Percentiles rank a stretch among this genome's conserved stretches.
These are phyloP conservation scores for Tautogolabrus adspersus DNA, from an alignment of 2,113 vertebrate genomes.

Conservation along the genomic window DNA sequence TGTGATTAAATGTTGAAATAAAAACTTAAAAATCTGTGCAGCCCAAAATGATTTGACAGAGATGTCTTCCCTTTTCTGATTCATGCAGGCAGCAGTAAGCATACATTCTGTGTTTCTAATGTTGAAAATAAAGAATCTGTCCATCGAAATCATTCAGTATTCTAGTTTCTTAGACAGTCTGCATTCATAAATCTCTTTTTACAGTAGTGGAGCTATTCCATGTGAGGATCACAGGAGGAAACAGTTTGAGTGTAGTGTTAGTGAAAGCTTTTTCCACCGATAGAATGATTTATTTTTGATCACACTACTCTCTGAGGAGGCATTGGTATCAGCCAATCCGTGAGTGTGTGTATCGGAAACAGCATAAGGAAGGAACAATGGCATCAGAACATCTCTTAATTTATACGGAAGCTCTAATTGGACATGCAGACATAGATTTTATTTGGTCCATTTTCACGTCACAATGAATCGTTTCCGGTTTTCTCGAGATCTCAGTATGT, in stretches of 20 bases:
- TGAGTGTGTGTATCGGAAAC: not conserved
- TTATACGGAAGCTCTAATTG: too few relatives aligned
- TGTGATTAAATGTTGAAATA: slow-evolving; percentile 1
- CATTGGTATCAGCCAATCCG: too few relatives aligned
- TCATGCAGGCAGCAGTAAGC: slow-evolving; percentile 1
- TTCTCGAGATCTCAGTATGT: too few relatives aligned
- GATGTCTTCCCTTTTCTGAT: slow-evolving; percentile 2
- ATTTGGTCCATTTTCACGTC: too few relatives aligned
- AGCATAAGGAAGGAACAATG: not conserved
- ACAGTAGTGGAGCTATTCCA: not conserved
- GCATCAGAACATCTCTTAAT: too few relatives aligned
- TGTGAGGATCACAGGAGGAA: too few relatives aligned
- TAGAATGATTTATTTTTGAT: not conserved
- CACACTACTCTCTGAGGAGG: not conserved
- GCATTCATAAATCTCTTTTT: slow-evolving; percentile 3
- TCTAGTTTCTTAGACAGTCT: not conserved
- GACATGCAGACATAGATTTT: too few relatives aligned
- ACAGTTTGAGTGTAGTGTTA: too few relatives aligned
- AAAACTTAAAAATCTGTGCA: not conserved
- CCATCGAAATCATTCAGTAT: not conserved
- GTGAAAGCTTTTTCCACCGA: not conserved
- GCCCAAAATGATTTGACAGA: slow-evolving; percentile 13
- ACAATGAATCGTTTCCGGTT: too few relatives aligned
- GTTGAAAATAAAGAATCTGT: slow-evolving; percentile 9
- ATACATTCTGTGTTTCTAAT: slow-evolving; percentile 14